Base-by-base conservation (phyloP, 2,113 vertebrate genomes). In the Gallinago paraguaiae region DNA sequence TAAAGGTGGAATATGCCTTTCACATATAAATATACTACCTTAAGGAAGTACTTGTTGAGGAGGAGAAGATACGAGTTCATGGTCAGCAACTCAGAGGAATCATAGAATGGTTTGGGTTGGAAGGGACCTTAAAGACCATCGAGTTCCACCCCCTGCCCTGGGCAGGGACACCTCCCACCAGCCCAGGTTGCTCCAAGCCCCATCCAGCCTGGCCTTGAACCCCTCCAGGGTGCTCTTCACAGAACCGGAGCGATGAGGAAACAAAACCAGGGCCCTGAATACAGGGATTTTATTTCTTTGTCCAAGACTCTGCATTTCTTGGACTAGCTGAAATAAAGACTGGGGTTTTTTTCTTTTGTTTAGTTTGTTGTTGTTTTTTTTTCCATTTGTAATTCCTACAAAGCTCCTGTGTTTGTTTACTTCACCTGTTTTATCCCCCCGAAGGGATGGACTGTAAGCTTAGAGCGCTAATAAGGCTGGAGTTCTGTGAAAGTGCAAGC, bases 341-440 rank as follows among this genome's bases (percentile, higher is more conserved):
- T 59, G 14, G 11, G 19, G 5, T 46, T 46, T 0, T 45, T 70
- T 78, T 43, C 7, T 46, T 85, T 46, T 85, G 39, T 17, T 35
- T 57, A 13, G 7, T 8, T 41, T 57, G 50, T 35, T 89, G 84
- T 50, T 17, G 8, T 28, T 39, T 72, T 76, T 60, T 76, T 77
- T 92, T 7, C 6, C 15, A 60, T 59, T 85, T 92, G 11, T 48
- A 96, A 86, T 92, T 92, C 74, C 65, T 91, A 33, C 10, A n/a
- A 84, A 91, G 72, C 43, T 87, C 68, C 56, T 64, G 30, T 64
- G 51, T 86, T 88, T 96, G 76, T 95, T 97, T 92, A 81, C 50
- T 81, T 92, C 77, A 96, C 83, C 72, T 97, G 46, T 79, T 84
- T 95, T 79, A 75, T 22, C 14, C 54, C 91, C 57, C 57, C 82